A percentile compares a stretch with the other conserved stretches of the same genome.
Evolutionary conservation across 2,797 vertebrate species (phyloP).

Genomic region (Sebastes itinus): DNA sequence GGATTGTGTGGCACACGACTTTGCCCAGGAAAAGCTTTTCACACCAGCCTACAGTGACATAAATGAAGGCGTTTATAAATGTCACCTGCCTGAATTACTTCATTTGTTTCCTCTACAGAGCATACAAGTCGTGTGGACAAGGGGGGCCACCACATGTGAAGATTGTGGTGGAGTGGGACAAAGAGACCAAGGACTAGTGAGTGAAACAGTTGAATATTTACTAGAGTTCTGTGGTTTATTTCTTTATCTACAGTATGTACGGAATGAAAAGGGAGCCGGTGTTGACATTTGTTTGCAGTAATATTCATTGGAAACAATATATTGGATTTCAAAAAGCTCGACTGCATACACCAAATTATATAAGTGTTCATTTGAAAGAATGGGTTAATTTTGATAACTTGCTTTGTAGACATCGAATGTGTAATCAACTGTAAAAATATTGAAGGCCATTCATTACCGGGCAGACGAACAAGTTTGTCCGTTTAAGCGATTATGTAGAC

Average conservation of each 20-base stretch:
- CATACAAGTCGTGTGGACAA: constrained; percentile 95
- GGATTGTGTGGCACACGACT: too few species aligned
- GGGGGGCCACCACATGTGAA: constrained; percentile 97
- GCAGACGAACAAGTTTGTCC: not conserved
- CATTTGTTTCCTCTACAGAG: constrained; percentile 76
- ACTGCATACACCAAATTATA: not conserved
- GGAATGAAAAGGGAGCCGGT: not conserved
- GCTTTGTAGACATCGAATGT: not conserved
- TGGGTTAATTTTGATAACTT: not conserved
- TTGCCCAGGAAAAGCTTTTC: not conserved
- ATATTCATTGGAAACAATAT: not conserved
- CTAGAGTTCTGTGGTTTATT: not conserved
- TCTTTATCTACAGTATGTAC: not conserved
- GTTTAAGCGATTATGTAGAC: not conserved
- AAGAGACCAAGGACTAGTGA: constrained; percentile 99
- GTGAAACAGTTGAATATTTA: constrained; percentile 62
- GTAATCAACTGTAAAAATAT: not conserved
- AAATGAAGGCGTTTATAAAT: not conserved
- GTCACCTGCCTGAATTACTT: not conserved
- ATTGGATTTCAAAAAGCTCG: not conserved
- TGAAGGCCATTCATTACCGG: not conserved
- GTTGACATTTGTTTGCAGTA: not conserved
- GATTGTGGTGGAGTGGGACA: constrained; percentile 98
- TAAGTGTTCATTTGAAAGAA: not conserved
- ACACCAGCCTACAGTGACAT: not conserved